Percentiles rank a stretch among this genome's conserved stretches.
phyloP scores from a whole-genome alignment of 2,797 vertebrate species.

The Tinamus major region DNA sequence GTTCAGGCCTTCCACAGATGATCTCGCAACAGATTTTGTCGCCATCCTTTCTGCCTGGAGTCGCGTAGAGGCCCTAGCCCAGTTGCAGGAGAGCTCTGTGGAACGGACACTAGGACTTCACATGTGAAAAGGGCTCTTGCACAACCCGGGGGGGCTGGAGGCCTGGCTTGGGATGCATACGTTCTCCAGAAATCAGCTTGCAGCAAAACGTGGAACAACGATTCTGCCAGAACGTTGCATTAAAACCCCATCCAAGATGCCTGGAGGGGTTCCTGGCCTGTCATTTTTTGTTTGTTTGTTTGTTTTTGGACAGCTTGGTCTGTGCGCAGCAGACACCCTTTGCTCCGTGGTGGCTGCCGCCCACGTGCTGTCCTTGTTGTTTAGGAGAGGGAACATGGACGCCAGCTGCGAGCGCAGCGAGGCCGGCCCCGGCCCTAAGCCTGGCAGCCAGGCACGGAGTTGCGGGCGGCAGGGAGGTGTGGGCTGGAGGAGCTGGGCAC shows the following conservation, averaged over 20 bases:
- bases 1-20: conserved; percentile 86
- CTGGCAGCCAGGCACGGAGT: neutral
- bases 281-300: conserved; percentile 56
- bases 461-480: neutral
- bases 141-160: conserved; percentile 56
- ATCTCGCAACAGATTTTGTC: conserved; percentile 86
- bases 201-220: conserved; percentile 69
- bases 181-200: conserved; percentile 52
- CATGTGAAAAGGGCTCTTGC: conserved; percentile 66
- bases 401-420: neutral
- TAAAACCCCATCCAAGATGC: neutral
- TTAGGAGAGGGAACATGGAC: neutral
- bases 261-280: conserved; percentile 52
- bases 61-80: conserved; percentile 58
- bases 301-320: conserved; percentile 43
- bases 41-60: conserved; percentile 79
- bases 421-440: neutral
- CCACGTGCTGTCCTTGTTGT: neutral
- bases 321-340: conserved; percentile 29
- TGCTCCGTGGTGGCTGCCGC: neutral
- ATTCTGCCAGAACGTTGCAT: conserved; percentile 25
- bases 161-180: conserved; percentile 53
- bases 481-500: neutral
- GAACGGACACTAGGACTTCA: conserved; percentile 70
- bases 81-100: conserved; percentile 58